Conservation (phyloP, 64 coral and sea anemone genomes). For the Montipora capricornis region DNA sequence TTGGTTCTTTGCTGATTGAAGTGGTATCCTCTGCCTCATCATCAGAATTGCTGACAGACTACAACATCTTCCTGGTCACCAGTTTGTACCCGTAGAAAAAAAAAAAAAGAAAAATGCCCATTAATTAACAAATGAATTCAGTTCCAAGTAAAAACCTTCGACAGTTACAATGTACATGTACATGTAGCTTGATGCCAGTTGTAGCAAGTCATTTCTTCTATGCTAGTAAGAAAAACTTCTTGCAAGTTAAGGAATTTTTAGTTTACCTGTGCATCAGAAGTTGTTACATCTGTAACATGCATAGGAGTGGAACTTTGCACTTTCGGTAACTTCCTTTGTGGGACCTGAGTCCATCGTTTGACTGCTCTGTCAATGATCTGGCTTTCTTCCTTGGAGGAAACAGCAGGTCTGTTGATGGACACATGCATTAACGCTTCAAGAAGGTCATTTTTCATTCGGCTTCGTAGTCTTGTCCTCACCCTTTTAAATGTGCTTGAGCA, state of each 20-base stretch:
- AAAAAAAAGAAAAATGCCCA: neutral
- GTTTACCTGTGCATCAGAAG: slow-evolving; percentile 1
- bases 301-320: neutral
- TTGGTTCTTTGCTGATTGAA: neutral
- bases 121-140: too few relatives aligned
- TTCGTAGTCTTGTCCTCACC: too few relatives aligned
- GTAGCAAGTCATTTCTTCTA: too few relatives aligned
- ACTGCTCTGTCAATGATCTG: slow-evolving; percentile 8
- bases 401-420: slow-evolving; percentile 12
- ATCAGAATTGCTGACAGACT: neutral
- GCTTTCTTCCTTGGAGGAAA: slow-evolving; percentile 8
- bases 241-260: neutral
- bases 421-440: neutral
- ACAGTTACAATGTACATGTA: too few relatives aligned
- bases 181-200: too few relatives aligned
- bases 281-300: neutral
- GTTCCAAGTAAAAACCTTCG: too few relatives aligned
- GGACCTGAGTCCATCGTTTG: neutral
- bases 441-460: too few relatives aligned
- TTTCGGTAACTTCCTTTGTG: neutral
- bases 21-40: neutral
- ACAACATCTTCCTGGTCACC: slow-evolving; percentile 11
- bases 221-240: neutral
- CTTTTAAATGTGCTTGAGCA: too few relatives aligned
- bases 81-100: slow-evolving; percentile 1